A percentile compares a stretch with the other conserved stretches of the same genome.
Evolutionary conservation across 2,113 vertebrate genomes (phyloP).

Genomic region (Coturnix japonica): DNA sequence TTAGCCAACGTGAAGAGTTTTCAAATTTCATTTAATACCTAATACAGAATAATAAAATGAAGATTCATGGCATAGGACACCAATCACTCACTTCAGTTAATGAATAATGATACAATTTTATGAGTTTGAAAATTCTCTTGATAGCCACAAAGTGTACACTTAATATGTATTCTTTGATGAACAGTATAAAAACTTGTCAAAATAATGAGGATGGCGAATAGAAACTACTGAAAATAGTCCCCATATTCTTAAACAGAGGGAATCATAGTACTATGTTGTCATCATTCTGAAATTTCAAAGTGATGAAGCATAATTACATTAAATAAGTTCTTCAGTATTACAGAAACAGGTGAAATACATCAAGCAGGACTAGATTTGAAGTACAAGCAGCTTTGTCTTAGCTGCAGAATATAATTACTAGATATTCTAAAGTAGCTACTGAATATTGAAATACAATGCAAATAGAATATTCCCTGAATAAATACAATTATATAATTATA

Average conservation of each 20-base stretch:
- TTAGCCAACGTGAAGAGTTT: slow-evolving; percentile 36
- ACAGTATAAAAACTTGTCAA: slow-evolving; percentile 27
- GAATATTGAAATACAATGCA: slow-evolving; percentile 43
- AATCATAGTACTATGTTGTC: background rate
- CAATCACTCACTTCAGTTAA: background rate
- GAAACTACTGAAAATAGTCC: slow-evolving; percentile 19
- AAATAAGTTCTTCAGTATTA: slow-evolving; percentile 37
- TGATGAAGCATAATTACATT: slow-evolving; percentile 24
- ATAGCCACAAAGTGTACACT: background rate
- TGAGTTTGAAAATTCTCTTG: slow-evolving; percentile 16
- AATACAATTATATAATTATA: slow-evolving; percentile 63
- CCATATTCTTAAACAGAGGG: slow-evolving; percentile 2
- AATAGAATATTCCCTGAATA: slow-evolving; percentile 46
- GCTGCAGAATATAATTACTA: slow-evolving; percentile 62
- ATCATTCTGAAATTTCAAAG: slow-evolving; percentile 40
- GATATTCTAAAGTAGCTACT: slow-evolving; percentile 48
- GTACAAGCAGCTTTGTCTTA: slow-evolving; percentile 48
- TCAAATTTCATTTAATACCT: slow-evolving; percentile 19
- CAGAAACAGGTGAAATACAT: slow-evolving; percentile 43
- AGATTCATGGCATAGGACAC: background rate
- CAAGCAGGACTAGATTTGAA: slow-evolving; percentile 57
- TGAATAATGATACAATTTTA: slow-evolving; percentile 15
- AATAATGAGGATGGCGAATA: slow-evolving; percentile 38
- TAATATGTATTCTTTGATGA: slow-evolving; percentile 23
- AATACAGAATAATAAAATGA: background rate